phyloP scores from a whole-genome alignment of 2,797 vertebrate genomes.

The Oreortyx pictus region DNA sequence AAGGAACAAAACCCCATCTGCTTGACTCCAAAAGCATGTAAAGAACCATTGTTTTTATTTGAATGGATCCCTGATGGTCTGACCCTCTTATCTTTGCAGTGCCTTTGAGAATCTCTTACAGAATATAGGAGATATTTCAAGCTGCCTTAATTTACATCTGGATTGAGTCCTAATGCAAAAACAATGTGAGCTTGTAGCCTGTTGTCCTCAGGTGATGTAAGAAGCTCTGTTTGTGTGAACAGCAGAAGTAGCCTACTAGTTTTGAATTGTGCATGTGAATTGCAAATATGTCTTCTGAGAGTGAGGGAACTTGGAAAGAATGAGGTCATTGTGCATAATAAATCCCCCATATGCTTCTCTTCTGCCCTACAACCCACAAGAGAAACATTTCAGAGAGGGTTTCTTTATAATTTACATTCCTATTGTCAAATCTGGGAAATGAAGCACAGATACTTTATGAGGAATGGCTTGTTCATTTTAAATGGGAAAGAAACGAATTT shows the following conservation, averaged over 20 bases:
- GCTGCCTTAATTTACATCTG: neutral
- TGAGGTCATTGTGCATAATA: conserved; percentile 62
- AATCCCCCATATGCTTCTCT: conserved; percentile 55
- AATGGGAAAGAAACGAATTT: neutral
- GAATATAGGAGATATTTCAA: neutral
- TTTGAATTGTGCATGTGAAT: conserved; percentile 21
- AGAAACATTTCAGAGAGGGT: conserved; percentile 48
- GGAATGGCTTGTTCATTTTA: conserved; percentile 20
- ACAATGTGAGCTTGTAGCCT: neutral
- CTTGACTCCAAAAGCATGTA: neutral
- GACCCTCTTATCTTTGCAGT: neutral
- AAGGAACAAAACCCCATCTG: neutral
- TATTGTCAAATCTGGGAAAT: conserved; percentile 50
- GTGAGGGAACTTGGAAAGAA: conserved; percentile 52
- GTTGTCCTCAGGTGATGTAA: neutral
- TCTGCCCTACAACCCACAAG: conserved; percentile 39
- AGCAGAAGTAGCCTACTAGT: neutral
- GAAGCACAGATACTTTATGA: conserved; percentile 22
- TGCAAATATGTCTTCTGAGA: conserved; percentile 35
- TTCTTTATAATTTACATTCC: conserved; percentile 62
- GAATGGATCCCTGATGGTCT: neutral
- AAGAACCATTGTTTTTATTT: neutral
- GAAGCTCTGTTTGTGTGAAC: neutral
- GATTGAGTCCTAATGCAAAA: neutral
- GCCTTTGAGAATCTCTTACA: neutral